Evolutionary conservation across 2,113 vertebrate species (phyloP), one percentile per base, ranked within the genome.

Genomic region (Trematomus loennbergii): DNA sequence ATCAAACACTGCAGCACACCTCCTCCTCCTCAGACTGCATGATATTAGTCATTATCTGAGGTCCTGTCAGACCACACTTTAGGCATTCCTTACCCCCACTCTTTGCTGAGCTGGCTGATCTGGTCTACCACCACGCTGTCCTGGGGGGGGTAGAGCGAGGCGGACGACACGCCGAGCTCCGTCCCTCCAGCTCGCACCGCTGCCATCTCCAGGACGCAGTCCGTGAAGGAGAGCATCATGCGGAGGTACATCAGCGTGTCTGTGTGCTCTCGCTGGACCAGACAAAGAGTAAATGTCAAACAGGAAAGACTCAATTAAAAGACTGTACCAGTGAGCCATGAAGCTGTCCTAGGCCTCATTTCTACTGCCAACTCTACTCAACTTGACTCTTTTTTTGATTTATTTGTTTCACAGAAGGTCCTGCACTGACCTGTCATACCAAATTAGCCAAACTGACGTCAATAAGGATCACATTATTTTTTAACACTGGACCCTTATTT

Each of bases 51-150:
- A 52, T 9, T 6, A 10, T 12, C 18, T 48, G 3, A 1, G 15
- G 40, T 70, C 9, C 48, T 46, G 40, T 20, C 22, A 65, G 46
- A 52, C 9, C 3, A 53, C 5, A 68, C 13, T 22, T 7, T 3
- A 54, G 15, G 45, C 2, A 8, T 20, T 40, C 1, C 95, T 89
- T 90, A 99, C 98, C 98, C 97, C 98, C 98, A 99, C 45, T 99
- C 98, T 87, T 95, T 99, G 94, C 97, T 99, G 79, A 99, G 96
- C 87, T 97, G 98, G 92, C 97, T 98, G 87, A 99, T 99, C 94
- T 99, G 97, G 94, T 99, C 97, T 50, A 99, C 97, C 0, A 99
- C 96, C 69, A 97, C 96, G 18, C 97, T 99, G 88, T 99, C 98
- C 81, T 99, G 98, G 49, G 97, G 97, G 33, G 97, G 97, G 88